Percentiles rank a stretch among this genome's conserved stretches.
phyloP scores from a whole-genome alignment of 2,113 vertebrate species.

The Takifugu flavidus region DNA sequence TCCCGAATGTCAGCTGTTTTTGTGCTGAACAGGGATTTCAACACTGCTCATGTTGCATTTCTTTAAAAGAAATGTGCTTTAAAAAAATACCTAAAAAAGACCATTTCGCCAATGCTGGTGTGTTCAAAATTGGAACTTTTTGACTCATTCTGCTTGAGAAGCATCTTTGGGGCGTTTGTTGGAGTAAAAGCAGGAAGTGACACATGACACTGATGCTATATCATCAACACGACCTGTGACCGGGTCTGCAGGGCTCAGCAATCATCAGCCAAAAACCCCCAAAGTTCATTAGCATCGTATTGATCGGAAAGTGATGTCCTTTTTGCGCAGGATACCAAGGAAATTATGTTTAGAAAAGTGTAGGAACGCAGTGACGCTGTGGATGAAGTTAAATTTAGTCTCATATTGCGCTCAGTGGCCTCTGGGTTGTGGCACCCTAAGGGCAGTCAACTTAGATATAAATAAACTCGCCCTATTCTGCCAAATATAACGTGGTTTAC shows the following conservation, averaged over 20 bases:
- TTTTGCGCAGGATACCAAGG: conserved; percentile 13
- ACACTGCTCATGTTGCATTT: too few relatives aligned
- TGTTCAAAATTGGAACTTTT: not conserved
- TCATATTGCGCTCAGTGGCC: conserved; percentile 16
- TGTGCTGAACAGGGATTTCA: conserved; percentile 3
- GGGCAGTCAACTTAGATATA: conserved; percentile 55
- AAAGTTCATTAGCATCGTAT: conserved; percentile 53
- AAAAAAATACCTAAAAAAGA: too few relatives aligned
- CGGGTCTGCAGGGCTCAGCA: conserved; percentile 28
- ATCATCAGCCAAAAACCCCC: conserved; percentile 19
- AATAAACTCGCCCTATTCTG: conserved; percentile 59
- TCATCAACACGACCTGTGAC: conserved; percentile 42
- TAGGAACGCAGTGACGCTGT: conserved; percentile 23
- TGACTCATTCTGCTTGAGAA: conserved; percentile 31
- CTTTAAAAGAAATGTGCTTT: too few relatives aligned
- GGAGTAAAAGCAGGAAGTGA: conserved; percentile 59
- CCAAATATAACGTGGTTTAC: conserved; percentile 41
- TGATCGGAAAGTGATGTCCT: conserved; percentile 29
- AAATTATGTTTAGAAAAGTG: conserved; percentile 34
- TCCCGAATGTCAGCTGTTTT: not conserved
- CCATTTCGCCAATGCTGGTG: not conserved
- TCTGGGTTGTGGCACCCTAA: conserved; percentile 22
- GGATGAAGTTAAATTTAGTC: conserved; percentile 36
- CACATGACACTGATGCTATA: conserved; percentile 38
- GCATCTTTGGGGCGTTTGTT: conserved; percentile 38